Evolutionary conservation across 2,797 vertebrate genomes (phyloP).

Genomic region (Cynopterus sphinx): DNA sequence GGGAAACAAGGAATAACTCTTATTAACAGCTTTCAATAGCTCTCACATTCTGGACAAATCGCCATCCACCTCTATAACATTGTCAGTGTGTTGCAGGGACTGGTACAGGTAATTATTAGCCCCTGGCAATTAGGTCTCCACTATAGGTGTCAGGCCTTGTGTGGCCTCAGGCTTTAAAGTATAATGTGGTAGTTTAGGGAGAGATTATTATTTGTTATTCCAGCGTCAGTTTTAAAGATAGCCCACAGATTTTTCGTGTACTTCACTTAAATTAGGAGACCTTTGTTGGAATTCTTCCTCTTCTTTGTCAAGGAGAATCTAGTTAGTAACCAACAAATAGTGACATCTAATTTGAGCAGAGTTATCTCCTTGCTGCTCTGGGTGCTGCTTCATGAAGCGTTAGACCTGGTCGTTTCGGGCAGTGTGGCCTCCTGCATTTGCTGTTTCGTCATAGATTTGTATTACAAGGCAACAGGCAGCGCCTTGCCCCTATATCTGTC

Average conservation of each 20-base stretch:
- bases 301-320: not conserved
- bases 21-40: not conserved
- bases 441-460: not conserved
- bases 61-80: no score
- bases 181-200: not conserved
- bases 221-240: not conserved
- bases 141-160: not conserved
- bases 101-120: not conserved
- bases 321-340: not conserved
- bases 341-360: not conserved
- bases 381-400: not conserved
- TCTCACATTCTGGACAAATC: not conserved
- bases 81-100: not conserved
- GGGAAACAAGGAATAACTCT: not conserved
- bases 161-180: not conserved
- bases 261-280: not conserved
- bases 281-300: not conserved
- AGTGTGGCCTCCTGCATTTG: not conserved
- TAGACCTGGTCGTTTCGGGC: rapidly evolving
- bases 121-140: not conserved
- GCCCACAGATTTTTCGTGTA: not conserved
- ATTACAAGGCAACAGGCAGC: not conserved
- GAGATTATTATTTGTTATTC: not conserved
- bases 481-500: not conserved
- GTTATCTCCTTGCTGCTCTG: not conserved